A percentile compares a stretch with the other conserved stretches of the same genome.
phyloP scores from a whole-genome alignment of 1,140 invertebrate species.

The Dinoponera quadriceps region DNA sequence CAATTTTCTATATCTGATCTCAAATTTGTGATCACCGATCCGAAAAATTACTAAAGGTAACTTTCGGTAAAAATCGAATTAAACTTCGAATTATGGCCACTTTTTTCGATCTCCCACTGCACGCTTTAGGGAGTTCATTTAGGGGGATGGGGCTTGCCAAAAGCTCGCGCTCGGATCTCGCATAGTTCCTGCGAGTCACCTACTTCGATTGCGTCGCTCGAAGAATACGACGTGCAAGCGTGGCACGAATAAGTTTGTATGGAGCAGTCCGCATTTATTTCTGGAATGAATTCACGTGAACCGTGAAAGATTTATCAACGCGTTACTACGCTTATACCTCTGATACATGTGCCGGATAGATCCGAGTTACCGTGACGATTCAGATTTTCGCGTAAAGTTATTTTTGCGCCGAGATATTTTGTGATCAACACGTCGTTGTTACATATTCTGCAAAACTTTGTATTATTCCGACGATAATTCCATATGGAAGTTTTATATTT shows the following conservation, averaged over 20 bases:
- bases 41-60: too few species aligned
- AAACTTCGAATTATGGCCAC: too few species aligned
- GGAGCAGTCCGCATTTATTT: slow-evolving; percentile 1
- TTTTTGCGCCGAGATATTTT: neutral
- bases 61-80: too few species aligned
- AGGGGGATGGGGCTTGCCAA: neutral
- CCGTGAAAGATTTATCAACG: slow-evolving; percentile 10
- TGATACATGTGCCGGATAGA: neutral
- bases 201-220: slow-evolving; percentile 19
- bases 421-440: slow-evolving; percentile 12
- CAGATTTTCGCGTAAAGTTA: too few species aligned
- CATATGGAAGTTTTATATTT: neutral
- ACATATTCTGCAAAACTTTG: neutral
- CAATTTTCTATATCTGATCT: too few species aligned
- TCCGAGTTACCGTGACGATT: neutral
- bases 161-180: slow-evolving; percentile 19
- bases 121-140: too few species aligned
- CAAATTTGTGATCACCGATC: too few species aligned
- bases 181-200: slow-evolving; percentile 19
- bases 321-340: slow-evolving; percentile 1
- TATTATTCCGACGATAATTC: neutral
- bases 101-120: too few species aligned
- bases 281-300: slow-evolving; percentile 25
- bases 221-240: neutral
- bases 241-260: neutral